Conservation (phyloP, 1,140 invertebrate species). For the Acromyrmex heyeri region DNA sequence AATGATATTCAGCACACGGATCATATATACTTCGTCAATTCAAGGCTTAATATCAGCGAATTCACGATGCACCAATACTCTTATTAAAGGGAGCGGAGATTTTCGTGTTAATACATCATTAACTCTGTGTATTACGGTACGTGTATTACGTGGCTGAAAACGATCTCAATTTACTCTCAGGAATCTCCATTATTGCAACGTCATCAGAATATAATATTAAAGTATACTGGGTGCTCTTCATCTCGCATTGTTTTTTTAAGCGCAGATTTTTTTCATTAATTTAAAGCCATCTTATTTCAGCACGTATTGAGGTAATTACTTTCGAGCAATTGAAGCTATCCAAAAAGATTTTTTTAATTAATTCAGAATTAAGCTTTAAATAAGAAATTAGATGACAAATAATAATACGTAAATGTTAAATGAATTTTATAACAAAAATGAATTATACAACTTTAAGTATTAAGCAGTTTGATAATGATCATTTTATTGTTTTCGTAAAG, state of each 20-base stretch:
- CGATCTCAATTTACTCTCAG: constrained; percentile 45
- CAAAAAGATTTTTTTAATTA: not conserved
- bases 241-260: constrained; percentile 9
- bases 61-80: not conserved
- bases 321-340: constrained; percentile 12
- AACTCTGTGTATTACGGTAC: constrained; percentile 39
- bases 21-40: constrained; percentile 7
- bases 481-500: not conserved
- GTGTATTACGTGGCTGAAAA: constrained; percentile 46
- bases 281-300: not conserved
- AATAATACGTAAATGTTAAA: not conserved
- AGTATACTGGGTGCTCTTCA: constrained; percentile 22
- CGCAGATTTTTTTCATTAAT: not conserved
- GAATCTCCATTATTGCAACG: constrained; percentile 37
- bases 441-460: not conserved
- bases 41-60: not conserved
- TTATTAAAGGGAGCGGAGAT: constrained; percentile 37
- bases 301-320: not conserved
- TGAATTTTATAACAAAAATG: not conserved
- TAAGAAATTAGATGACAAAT: not conserved
- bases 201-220: constrained; percentile 44
- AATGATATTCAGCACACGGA: not conserved
- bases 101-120: constrained; percentile 51
- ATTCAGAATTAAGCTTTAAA: not conserved
- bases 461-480: not conserved